A percentile compares a stretch with the other conserved stretches of the same genome.
Evolutionary conservation across 2,113 vertebrate species (phyloP).

Genomic region (Piaya cayana): DNA sequence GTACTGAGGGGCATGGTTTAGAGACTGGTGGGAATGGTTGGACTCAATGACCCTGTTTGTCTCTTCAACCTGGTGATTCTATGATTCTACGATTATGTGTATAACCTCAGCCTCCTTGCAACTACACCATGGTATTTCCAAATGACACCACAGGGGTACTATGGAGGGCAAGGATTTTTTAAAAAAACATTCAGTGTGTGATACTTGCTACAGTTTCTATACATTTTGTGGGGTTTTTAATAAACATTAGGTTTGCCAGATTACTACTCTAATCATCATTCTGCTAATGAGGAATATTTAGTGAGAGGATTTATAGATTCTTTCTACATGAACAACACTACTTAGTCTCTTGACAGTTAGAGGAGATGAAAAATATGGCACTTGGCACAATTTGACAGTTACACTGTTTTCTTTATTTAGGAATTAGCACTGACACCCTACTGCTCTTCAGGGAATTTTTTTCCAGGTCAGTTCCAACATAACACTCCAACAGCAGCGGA

Average conservation of each 20-base stretch:
- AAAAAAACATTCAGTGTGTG: background rate
- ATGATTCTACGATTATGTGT: too few species aligned
- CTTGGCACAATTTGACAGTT: background rate
- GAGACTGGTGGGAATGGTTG: too few species aligned
- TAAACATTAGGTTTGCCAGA: background rate
- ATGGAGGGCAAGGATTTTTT: background rate
- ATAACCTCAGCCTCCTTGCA: background rate
- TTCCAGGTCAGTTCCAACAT: conserved; percentile 48
- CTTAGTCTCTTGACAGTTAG: background rate
- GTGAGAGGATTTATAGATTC: background rate
- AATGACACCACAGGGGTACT: background rate
- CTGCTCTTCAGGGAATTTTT: conserved; percentile 44
- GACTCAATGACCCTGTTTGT: too few species aligned
- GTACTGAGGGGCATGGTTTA: too few species aligned
- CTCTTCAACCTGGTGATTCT: too few species aligned
- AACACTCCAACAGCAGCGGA: conserved; percentile 10
- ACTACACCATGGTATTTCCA: background rate
- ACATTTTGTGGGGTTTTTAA: background rate
- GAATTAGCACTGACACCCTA: conserved; percentile 16
- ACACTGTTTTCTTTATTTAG: conserved; percentile 23
- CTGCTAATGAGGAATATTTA: background rate
- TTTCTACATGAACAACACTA: background rate
- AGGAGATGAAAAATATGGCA: background rate
- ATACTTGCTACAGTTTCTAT: background rate
- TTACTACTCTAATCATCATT: background rate